A percentile compares a stretch with the other conserved stretches of the same genome.
Conservation (phyloP, 53 echinoderm and acorn worm species). For the Patiria pectinifera region DNA sequence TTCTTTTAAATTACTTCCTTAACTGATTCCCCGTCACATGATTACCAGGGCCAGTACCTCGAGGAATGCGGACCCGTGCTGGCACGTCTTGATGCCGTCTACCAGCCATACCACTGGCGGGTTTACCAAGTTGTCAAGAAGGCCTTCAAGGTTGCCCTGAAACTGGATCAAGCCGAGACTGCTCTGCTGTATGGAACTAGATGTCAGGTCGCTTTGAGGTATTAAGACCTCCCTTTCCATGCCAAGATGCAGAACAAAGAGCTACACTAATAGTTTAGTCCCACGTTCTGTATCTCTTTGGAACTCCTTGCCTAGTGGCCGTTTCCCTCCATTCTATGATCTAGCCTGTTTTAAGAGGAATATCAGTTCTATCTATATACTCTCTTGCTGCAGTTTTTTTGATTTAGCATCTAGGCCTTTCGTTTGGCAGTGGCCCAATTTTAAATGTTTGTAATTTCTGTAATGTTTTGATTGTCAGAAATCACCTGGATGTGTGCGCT, state of each 20-base stretch:
- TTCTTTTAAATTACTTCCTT: not conserved
- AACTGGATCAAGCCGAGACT: not conserved
- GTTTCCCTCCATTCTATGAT: no score
- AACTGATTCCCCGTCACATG: conserved; percentile 45
- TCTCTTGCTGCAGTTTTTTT: no score
- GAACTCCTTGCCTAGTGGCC: no score
- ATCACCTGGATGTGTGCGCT: conserved; percentile 25
- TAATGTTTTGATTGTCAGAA: not conserved
- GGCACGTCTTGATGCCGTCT: conserved; percentile 26
- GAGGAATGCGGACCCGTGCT: conserved; percentile 17
- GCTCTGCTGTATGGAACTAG: conserved; percentile 16
- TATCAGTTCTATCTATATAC: no score
- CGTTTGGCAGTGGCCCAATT: not conserved
- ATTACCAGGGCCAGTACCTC: conserved; percentile 14
- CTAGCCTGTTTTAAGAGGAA: no score
- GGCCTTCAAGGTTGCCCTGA: conserved; percentile 24
- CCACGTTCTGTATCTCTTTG: no score
- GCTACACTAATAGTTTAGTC: no score
- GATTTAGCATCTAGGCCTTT: not conserved
- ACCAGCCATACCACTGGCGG: conserved; percentile 28
- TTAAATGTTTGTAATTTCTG: not conserved
- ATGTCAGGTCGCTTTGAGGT: conserved; percentile 16
- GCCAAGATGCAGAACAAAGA: no score
- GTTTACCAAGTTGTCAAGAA: conserved; percentile 21
- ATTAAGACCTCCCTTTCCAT: not conserved